phyloP scores from a whole-genome alignment of 1,140 invertebrate species.

The Drosophila serrata region DNA sequence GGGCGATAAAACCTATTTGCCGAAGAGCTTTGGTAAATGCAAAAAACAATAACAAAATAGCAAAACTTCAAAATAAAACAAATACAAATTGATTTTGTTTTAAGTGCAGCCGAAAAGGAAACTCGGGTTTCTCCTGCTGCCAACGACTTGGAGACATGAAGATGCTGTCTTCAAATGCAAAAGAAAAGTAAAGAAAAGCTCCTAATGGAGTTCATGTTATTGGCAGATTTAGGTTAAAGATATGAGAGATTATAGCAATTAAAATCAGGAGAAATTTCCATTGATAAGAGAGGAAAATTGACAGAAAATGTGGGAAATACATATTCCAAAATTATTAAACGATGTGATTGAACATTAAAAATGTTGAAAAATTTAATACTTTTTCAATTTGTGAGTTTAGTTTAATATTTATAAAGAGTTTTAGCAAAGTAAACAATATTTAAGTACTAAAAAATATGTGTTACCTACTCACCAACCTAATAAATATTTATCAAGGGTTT shows the following conservation, averaged over 20 bases:
- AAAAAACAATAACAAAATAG: slow-evolving; percentile 8
- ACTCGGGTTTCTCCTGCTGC: slow-evolving; percentile 59
- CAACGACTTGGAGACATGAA: slow-evolving; percentile 35
- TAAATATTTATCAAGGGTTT: slow-evolving; percentile 15
- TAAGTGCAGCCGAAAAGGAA: slow-evolving; percentile 55
- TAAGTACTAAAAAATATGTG: too few relatives aligned
- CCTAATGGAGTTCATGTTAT: slow-evolving; percentile 12
- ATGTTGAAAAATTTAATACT: too few relatives aligned
- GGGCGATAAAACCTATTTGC: slow-evolving; percentile 57
- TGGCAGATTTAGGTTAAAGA: slow-evolving; percentile 35
- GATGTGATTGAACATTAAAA: neutral
- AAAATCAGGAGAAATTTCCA: neutral
- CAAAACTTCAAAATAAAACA: slow-evolving; percentile 27
- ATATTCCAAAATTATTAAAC: neutral
- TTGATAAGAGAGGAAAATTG: neutral
- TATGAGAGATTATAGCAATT: slow-evolving; percentile 6
- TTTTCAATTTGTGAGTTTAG: neutral
- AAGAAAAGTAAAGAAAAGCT: slow-evolving; percentile 48
- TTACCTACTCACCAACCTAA: neutral
- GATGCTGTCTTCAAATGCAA: slow-evolving; percentile 36
- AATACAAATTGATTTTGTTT: slow-evolving; percentile 57
- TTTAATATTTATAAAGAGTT: neutral
- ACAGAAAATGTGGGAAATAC: neutral
- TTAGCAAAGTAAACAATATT: too few relatives aligned
- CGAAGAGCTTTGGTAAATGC: slow-evolving; percentile 21